Evolutionary conservation across 2,113 vertebrate genomes (phyloP).

Genomic region (Stomatorhinus ivindoensis): DNA sequence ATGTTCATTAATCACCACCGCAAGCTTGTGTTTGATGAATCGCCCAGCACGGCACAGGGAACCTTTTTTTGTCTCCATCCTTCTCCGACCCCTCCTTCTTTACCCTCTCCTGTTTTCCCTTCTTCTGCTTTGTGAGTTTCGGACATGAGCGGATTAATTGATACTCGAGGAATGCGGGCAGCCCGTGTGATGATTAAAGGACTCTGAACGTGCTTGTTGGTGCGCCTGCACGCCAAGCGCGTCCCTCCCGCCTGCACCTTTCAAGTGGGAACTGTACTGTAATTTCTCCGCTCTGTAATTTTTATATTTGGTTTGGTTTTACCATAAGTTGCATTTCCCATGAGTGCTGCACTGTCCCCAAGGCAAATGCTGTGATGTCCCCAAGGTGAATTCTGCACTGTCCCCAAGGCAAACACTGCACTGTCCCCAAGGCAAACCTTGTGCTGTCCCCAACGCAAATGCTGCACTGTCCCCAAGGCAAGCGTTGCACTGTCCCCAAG

Average conservation of each 20-base stretch:
- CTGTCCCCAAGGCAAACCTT: not conserved
- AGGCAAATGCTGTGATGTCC: not conserved
- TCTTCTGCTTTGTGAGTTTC: not conserved
- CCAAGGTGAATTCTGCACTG: not conserved
- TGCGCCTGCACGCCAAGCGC: not conserved
- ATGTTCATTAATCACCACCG: constrained; percentile 18
- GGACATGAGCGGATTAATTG: constrained; percentile 14
- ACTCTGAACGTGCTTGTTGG: not conserved
- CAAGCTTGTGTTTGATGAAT: constrained; percentile 11
- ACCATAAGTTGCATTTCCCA: constrained; percentile 10
- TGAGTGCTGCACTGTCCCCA: not conserved
- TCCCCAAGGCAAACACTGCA: not conserved
- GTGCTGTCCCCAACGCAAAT: not conserved
- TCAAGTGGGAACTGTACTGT: not conserved
- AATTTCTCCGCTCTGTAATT: constrained; percentile 18
- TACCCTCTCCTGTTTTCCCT: not conserved
- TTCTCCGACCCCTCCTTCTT: not conserved
- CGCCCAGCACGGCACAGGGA: not conserved
- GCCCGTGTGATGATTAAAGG: not conserved
- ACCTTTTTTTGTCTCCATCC: not conserved
- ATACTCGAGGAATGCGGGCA: constrained; percentile 10
- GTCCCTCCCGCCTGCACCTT: not conserved
- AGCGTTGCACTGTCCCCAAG: not conserved
- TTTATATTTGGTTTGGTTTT: constrained; percentile 21
- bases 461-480: not conserved